These are phyloP conservation scores for Pseudomugil tenellus DNA, from an alignment of 2,797 vertebrate genomes.

Conservation along the genomic window DNA sequence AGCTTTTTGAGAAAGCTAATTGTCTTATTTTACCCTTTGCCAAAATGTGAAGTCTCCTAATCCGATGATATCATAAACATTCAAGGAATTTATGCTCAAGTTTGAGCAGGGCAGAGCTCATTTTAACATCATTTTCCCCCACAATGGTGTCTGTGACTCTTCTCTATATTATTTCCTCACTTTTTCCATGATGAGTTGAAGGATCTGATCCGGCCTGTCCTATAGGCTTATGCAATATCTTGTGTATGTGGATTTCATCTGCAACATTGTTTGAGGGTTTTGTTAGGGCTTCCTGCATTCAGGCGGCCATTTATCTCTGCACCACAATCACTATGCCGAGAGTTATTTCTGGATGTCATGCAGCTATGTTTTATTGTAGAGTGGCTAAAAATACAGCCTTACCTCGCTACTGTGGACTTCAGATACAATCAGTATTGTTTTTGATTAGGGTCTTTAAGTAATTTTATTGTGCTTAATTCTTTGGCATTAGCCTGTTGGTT, in stretches of 20 bases:
- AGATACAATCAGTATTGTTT: constrained; percentile 60
- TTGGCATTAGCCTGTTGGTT: constrained; percentile 10
- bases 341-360: constrained; percentile 69
- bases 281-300: constrained; percentile 58
- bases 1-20: background rate
- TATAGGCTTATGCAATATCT: constrained; percentile 40
- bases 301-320: constrained; percentile 41
- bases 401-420: constrained; percentile 39
- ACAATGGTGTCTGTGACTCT: background rate
- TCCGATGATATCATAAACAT: background rate
- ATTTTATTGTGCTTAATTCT: constrained; percentile 46
- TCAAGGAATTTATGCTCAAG: background rate
- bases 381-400: constrained; percentile 73
- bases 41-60: background rate
- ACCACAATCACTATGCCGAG: constrained; percentile 37
- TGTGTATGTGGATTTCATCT: constrained; percentile 49
- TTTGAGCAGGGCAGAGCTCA: background rate
- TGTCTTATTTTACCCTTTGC: background rate
- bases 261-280: constrained; percentile 63
- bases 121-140: background rate
- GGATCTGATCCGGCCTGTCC: constrained; percentile 32
- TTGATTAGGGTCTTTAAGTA: constrained; percentile 40
- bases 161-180: background rate
- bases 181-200: background rate
- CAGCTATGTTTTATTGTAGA: constrained; percentile 73